These are phyloP conservation scores for Leptosomus discolor DNA, from an alignment of 2,113 vertebrate species.

Conservation along the genomic window DNA sequence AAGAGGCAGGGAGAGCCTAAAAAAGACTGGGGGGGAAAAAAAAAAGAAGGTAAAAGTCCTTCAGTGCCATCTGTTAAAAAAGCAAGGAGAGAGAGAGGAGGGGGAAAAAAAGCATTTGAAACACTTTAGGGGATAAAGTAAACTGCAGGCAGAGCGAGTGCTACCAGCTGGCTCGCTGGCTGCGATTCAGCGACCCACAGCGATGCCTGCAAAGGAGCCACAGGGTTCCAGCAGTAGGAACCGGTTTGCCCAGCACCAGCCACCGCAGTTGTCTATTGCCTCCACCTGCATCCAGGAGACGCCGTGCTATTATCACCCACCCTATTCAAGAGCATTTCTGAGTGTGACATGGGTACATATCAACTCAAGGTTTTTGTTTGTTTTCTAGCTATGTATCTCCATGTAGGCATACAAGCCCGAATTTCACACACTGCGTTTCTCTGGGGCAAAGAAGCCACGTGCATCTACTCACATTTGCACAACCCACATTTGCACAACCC, in stretches of 20 bases:
- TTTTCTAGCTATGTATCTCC: neutral
- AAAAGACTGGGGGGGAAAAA: neutral
- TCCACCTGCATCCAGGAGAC: neutral
- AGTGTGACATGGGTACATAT: neutral
- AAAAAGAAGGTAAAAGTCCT: neutral
- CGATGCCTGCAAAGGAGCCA: neutral
- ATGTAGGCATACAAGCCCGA: neutral
- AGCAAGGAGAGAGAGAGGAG: neutral
- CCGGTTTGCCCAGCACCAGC: neutral
- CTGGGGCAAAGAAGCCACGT: neutral
- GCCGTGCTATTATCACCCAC: neutral
- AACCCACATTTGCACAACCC: neutral
- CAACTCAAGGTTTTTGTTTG: neutral
- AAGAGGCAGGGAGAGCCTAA: neutral
- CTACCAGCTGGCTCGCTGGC: neutral
- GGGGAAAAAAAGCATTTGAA: neutral
- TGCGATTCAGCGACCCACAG: fast-evolving
- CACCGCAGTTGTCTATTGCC: neutral
- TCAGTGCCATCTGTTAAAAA: neutral
- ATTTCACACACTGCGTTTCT: neutral
- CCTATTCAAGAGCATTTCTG: neutral
- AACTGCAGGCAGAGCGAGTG: neutral
- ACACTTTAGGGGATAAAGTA: neutral
- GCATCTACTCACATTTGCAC: neutral
- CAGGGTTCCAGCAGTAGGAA: neutral